These are phyloP conservation scores for Phaethornis superciliosus DNA, from an alignment of 2,113 vertebrate genomes.

Conservation along the genomic window DNA sequence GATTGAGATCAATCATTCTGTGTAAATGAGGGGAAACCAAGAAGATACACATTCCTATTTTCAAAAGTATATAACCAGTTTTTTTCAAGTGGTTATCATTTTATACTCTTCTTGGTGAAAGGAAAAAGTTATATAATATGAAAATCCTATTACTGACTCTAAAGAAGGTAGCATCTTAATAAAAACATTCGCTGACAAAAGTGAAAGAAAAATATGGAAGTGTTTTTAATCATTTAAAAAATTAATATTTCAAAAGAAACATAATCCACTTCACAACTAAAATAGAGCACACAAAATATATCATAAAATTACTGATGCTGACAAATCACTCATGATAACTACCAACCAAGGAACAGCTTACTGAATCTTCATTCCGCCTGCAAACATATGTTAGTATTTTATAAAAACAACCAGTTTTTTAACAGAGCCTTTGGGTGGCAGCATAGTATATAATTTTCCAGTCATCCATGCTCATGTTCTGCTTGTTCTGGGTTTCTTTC, in stretches of 20 bases:
- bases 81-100: neutral
- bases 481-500: neutral
- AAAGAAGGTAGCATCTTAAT: neutral
- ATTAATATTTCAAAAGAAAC: neutral
- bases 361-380: neutral
- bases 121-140: neutral
- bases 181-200: neutral
- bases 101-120: neutral
- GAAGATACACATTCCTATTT: neutral
- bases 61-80: neutral
- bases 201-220: neutral
- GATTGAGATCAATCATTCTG: neutral
- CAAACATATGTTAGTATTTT: neutral
- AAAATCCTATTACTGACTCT: neutral
- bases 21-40: neutral
- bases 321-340: neutral
- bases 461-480: neutral
- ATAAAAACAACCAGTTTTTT: neutral
- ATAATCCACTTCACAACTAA: neutral
- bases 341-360: neutral
- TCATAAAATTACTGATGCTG: neutral
- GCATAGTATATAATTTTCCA: neutral
- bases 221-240: neutral
- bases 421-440: slow-evolving; percentile 29
- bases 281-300: neutral